Evolutionary conservation across 2,888 invertebrate genomes (phyloP), one percentile per base, ranked within the genome.

Genomic region (Drosophila neotestacea): DNA sequence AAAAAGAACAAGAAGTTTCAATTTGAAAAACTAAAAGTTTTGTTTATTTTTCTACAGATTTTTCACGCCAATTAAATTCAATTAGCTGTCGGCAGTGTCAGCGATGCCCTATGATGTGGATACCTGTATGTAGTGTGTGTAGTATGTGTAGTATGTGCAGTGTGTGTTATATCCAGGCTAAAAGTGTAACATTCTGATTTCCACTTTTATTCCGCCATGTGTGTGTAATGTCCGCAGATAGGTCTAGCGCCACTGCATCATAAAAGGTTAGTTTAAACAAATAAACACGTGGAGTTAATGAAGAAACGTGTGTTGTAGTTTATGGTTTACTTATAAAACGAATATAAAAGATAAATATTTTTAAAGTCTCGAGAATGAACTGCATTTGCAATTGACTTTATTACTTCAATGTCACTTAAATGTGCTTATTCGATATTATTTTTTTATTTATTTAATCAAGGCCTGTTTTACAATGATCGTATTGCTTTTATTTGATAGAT

Each of bases 51-150:
- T 46, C 16, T 50, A 55, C 60, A 61, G 63, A 79, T 79, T 85
- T 88, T 88, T 82, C 86, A 85, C 88, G 70, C 88, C 83, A 84
- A 82, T 88, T 82, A 88, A 84, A 84, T 84, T 84, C 83, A 84
- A 84, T 88, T 84, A 79, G 77, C 85, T 82, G 85, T 79, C 85
- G 77, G 79, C 88, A 61, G 48, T 55, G 30, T 46, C 34, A 47
- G 42, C 68, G 39, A 39, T 73, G 6, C 38, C 51, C 78, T 67
- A 42, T 73, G 69, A 73, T 83, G 77, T 77, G 75, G 75, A 77
- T 62, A 59, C 56, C 62, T 16, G 65, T 62, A 27, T 62, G 54
- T 59, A 16, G 72, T 36, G 22, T 50, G 42, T 46, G n/a, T 13
- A 22, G 41, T 39, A 27, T 61, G 32, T 58, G 71, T 63, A 41